A percentile compares a stretch with the other conserved stretches of the same genome.
Conservation (phyloP, 2,888 invertebrate species). For the Crematogaster levior region DNA sequence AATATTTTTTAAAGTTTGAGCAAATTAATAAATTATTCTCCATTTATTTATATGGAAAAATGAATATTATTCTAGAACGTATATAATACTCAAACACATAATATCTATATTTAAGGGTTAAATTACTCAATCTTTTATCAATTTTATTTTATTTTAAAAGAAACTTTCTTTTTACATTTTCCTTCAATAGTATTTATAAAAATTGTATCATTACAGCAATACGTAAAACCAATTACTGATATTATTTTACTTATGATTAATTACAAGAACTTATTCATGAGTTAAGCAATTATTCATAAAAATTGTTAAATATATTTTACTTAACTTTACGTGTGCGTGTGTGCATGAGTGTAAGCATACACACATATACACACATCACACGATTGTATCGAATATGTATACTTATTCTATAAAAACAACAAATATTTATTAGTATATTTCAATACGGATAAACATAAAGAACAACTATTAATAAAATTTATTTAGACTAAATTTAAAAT, state of each 20-base stretch:
- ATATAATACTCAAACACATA: no score
- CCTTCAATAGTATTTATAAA: no score
- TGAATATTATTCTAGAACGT: no score
- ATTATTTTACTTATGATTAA: no score
- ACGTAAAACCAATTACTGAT: no score
- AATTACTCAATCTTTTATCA: neutral
- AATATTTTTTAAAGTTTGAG: neutral
- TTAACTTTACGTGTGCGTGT: no score
- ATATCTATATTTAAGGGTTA: neutral
- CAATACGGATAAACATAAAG: neutral
- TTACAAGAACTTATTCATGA: no score
- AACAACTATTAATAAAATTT: neutral
- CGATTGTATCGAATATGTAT: neutral
- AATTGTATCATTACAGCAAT: no score
- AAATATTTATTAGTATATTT: neutral
- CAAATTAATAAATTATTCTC: neutral
- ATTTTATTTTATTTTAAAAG: neutral
- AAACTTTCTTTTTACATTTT: no score
- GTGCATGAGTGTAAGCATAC: no score
- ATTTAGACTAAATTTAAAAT: neutral
- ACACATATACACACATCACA: no score
- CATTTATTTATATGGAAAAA: no score
- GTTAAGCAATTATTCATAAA: neutral
- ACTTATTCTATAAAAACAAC: neutral
- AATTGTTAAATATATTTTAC: neutral